phyloP scores from a whole-genome alignment of 2,113 vertebrate species.

The Zonotrichia leucophrys region DNA sequence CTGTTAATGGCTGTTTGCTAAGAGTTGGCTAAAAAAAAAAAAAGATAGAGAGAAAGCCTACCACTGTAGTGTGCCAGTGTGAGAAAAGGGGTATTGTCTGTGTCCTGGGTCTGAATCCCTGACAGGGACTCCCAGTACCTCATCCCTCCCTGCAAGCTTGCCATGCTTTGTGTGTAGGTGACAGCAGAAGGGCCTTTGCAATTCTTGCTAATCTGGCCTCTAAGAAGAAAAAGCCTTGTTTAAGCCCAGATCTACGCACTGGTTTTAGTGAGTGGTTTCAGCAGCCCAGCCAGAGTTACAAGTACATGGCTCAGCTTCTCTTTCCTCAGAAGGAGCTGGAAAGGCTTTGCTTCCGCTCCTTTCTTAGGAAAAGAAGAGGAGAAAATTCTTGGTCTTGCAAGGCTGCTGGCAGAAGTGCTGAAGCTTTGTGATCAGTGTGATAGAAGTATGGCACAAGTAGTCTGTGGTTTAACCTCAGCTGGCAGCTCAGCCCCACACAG shows the following conservation, averaged over 20 bases:
- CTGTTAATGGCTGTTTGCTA: not conserved
- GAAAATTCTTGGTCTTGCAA: not conserved
- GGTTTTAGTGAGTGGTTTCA: not conserved
- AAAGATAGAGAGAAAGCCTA: not conserved
- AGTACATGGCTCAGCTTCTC: not conserved
- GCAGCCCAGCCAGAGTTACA: not conserved
- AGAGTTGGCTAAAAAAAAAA: not conserved
- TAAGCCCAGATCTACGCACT: not conserved
- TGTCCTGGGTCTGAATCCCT: not conserved
- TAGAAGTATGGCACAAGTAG: not conserved
- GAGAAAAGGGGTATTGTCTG: not conserved
- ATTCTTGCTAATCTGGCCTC: not conserved
- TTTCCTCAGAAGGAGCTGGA: not conserved
- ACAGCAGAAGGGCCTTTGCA: not conserved
- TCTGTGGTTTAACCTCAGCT: not conserved
- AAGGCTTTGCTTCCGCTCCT: slow-evolving; percentile 20
- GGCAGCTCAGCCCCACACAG: not conserved
- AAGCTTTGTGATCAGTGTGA: not conserved
- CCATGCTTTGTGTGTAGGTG: accelerated
- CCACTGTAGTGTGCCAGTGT: not conserved
- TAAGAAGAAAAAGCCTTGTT: not conserved
- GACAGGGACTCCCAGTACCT: not conserved
- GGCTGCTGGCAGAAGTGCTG: not conserved
- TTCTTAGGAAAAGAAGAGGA: not conserved
- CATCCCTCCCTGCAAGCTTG: not conserved